These are phyloP conservation scores for Prosapia bicincta DNA, from an alignment of 2,888 invertebrate species.

Conservation along the genomic window DNA sequence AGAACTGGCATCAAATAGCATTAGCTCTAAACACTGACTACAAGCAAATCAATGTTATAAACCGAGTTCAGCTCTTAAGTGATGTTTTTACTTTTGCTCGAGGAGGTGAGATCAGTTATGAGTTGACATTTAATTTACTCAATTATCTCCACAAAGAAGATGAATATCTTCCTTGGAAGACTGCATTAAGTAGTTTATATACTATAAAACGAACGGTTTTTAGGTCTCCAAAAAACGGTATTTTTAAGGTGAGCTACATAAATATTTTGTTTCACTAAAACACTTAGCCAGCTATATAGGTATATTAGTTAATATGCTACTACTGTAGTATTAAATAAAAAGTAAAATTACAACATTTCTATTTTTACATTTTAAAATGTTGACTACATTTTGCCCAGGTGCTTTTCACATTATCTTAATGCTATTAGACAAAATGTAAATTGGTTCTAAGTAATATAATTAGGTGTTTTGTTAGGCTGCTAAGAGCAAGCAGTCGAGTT, in stretches of 20 bases:
- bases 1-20: slow-evolving; percentile 61
- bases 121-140: slow-evolving; percentile 72
- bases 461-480: too few relatives aligned
- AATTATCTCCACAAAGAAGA: slow-evolving; percentile 73
- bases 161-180: slow-evolving; percentile 85
- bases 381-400: too few relatives aligned
- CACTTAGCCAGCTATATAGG: too few relatives aligned
- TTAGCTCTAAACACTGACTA: slow-evolving; percentile 45
- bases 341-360: too few relatives aligned
- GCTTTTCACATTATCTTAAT: too few relatives aligned
- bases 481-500: too few relatives aligned
- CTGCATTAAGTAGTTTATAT: slow-evolving; percentile 70
- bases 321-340: too few relatives aligned
- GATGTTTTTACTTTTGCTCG: slow-evolving; percentile 79
- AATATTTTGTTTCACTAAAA: too few relatives aligned
- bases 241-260: slow-evolving; percentile 63
- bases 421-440: too few relatives aligned
- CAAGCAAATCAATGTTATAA: slow-evolving; percentile 32
- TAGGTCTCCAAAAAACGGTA: slow-evolving; percentile 63
- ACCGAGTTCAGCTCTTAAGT: slow-evolving; percentile 68
- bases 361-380: too few relatives aligned
- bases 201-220: slow-evolving; percentile 78
- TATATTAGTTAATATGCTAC: too few relatives aligned
- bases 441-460: too few relatives aligned
- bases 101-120: slow-evolving; percentile 62